phyloP scores from a whole-genome alignment of 2,113 vertebrate species.

The Hepsetus odoe region DNA sequence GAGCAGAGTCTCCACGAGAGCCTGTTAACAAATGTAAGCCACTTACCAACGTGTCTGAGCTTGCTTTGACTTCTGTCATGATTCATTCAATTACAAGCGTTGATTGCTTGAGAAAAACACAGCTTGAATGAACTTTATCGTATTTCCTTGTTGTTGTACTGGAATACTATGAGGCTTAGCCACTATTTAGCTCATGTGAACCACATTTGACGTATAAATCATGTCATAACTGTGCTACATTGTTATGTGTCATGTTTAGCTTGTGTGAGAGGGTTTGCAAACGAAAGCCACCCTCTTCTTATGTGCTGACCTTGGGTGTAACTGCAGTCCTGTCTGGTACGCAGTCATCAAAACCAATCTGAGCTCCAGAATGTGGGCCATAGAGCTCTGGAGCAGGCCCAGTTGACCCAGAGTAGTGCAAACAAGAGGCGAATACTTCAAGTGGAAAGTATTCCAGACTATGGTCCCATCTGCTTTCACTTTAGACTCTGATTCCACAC shows the following conservation, averaged over 20 bases:
- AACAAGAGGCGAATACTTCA: constrained; percentile 71
- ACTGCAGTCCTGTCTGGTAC: not conserved
- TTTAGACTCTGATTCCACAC: constrained; percentile 73
- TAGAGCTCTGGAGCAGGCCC: constrained; percentile 62
- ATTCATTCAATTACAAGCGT: not conserved
- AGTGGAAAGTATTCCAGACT: constrained; percentile 78
- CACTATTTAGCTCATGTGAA: not conserved
- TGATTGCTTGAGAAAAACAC: not conserved
- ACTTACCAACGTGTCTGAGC: not conserved
- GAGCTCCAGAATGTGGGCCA: constrained; percentile 59
- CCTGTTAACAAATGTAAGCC: not conserved
- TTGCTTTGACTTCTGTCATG: not conserved
- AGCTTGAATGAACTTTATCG: not conserved
- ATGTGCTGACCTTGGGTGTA: not conserved
- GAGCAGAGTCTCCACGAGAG: not conserved
- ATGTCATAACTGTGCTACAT: not conserved
- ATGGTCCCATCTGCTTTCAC: constrained; percentile 77
- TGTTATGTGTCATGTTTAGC: constrained; percentile 7
- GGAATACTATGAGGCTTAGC: not conserved
- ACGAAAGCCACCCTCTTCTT: constrained; percentile 14
- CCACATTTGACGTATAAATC: not conserved
- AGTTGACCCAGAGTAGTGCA: constrained; percentile 61
- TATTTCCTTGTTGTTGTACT: not conserved
- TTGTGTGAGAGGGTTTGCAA: not conserved
- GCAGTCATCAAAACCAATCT: constrained; percentile 46